Evolutionary conservation across 2,888 invertebrate genomes (phyloP).

Genomic region (Hermaeophaga mercurialis): DNA sequence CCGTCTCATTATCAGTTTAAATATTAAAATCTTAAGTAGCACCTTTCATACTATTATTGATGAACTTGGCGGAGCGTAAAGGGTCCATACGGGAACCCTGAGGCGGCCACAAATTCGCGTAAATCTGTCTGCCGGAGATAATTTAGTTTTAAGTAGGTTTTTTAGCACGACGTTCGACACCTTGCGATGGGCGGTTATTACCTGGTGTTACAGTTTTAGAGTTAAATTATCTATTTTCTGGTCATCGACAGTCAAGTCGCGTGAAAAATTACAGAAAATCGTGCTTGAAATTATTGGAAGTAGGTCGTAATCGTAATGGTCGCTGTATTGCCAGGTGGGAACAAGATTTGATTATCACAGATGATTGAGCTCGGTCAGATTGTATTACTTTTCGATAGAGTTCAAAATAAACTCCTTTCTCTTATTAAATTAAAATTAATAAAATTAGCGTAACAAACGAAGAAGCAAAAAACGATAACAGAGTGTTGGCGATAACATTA

Average conservation of each 20-base stretch:
- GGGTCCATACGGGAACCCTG: conserved; percentile 29
- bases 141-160: conserved; percentile 46
- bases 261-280: conserved; percentile 30
- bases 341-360: conserved; percentile 11
- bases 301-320: conserved; percentile 11
- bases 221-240: conserved; percentile 41
- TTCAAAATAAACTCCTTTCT: no score
- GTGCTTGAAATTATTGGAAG: conserved; percentile 5
- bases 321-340: conserved; percentile 5
- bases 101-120: conserved; percentile 39
- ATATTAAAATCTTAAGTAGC: conserved; percentile 59
- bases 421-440: no score
- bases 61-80: conserved; percentile 34
- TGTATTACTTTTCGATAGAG: no score
- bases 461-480: no score
- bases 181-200: conserved; percentile 44
- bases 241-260: conserved; percentile 35
- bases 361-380: conserved; percentile 12
- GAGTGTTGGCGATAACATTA: no score
- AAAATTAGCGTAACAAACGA: no score
- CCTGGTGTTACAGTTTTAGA: conserved; percentile 37
- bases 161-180: conserved; percentile 44
- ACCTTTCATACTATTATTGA: conserved; percentile 56
- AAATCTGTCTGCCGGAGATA: conserved; percentile 48
- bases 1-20: conserved; percentile 57